Percentiles rank a stretch among this genome's conserved stretches.
Evolutionary conservation across 2,888 invertebrate species (phyloP).

Genomic region (Podabrus alpinus): DNA sequence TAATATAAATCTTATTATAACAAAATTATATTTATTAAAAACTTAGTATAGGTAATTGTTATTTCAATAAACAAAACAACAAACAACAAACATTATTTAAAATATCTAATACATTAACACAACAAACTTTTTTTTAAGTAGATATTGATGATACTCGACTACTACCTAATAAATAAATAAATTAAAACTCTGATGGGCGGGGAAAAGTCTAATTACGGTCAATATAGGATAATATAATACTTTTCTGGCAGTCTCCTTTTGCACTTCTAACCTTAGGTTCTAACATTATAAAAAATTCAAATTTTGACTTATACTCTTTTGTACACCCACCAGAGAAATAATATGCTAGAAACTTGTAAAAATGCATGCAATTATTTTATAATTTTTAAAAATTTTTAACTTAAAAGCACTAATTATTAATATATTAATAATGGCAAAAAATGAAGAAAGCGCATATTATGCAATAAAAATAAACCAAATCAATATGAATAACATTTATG

Average conservation of each 20-base stretch:
- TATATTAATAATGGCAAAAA: not conserved
- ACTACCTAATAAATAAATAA: not conserved
- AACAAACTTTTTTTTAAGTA: constrained; percentile 4
- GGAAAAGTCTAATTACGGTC: too few species aligned
- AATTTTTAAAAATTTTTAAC: not conserved
- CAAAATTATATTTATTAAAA: not conserved
- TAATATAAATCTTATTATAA: not conserved
- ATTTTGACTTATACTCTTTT: too few species aligned
- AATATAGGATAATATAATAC: too few species aligned
- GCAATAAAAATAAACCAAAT: not conserved
- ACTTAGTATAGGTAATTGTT: not conserved
- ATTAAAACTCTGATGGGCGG: too few species aligned
- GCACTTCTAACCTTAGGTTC: too few species aligned
- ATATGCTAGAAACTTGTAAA: not conserved
- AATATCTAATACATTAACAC: constrained; percentile 20
- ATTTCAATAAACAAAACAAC: constrained; percentile 8
- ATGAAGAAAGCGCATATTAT: not conserved
- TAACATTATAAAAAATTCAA: too few species aligned
- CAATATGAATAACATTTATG: not conserved
- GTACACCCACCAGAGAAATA: too few species aligned
- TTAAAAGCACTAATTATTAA: not conserved
- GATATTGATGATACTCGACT: not conserved
- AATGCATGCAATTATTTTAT: not conserved
- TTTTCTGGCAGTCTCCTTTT: too few species aligned
- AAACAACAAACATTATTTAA: constrained; percentile 27